Conservation (phyloP, 2,113 vertebrate species). For the Scophthalmus maximus region DNA sequence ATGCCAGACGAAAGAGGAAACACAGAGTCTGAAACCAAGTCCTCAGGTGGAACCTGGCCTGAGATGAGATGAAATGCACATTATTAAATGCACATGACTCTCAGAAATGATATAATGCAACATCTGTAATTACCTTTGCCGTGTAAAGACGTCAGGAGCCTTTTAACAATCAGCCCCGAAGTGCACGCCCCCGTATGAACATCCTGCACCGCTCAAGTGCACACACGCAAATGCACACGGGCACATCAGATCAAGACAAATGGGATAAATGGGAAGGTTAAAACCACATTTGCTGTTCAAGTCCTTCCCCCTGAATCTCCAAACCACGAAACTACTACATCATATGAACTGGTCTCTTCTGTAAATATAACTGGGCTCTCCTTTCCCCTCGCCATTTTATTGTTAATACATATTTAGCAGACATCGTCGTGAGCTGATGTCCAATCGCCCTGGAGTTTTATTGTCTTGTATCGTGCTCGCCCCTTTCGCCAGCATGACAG, state of each 20-base stretch:
- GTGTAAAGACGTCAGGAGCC: conserved; percentile 18
- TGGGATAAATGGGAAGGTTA: conserved; percentile 49
- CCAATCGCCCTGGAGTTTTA: conserved; percentile 10
- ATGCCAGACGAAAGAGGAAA: conserved; percentile 36
- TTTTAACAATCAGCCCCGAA: conserved; percentile 56
- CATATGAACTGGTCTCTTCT: conserved; percentile 59
- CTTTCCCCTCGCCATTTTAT: conserved; percentile 42
- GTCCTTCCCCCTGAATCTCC: conserved; percentile 40
- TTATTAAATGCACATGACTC: conserved; percentile 64
- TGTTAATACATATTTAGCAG: not conserved
- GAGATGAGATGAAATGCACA: conserved; percentile 49
- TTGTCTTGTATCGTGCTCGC: conserved; percentile 14
- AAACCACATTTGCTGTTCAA: conserved; percentile 59
- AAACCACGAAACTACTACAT: conserved; percentile 66
- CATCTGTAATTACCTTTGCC: conserved; percentile 47
- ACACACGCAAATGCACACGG: conserved; percentile 28
- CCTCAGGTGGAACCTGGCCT: conserved; percentile 56
- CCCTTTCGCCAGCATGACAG: conserved; percentile 43
- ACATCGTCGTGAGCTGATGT: conserved; percentile 26
- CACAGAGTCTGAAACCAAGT: conserved; percentile 44
- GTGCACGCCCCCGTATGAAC: conserved; percentile 33
- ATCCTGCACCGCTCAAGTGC: conserved; percentile 40
- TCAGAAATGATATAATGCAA: conserved; percentile 49
- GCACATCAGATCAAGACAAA: conserved; percentile 63
- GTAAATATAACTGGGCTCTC: conserved; percentile 62